Evolutionary conservation across 1,140 invertebrate genomes (phyloP).

Genomic region (Meloidogyne chitwoodi): DNA sequence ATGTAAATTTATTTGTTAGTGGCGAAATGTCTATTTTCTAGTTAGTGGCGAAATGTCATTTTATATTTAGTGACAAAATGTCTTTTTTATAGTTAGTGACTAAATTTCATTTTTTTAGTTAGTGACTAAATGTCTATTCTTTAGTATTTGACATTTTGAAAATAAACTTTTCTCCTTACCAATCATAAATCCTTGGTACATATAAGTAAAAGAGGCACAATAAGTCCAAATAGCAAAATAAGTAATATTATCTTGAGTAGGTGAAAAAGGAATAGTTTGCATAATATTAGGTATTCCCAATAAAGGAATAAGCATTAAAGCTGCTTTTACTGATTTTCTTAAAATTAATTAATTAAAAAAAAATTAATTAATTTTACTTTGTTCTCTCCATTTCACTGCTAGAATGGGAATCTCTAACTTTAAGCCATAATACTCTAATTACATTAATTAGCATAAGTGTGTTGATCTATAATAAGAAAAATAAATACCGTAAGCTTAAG

Average conservation of each 20-base stretch:
- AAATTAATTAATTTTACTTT: slow-evolving; percentile 46
- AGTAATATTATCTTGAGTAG: slow-evolving; percentile 60
- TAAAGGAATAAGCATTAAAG: slow-evolving; percentile 58
- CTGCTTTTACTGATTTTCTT: slow-evolving; percentile 59
- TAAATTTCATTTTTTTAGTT: too few species aligned
- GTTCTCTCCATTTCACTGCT: slow-evolving; percentile 50
- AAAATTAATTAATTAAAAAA: slow-evolving; percentile 17
- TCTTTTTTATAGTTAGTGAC: too few species aligned
- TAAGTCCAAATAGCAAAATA: slow-evolving; percentile 60
- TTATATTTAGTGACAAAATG: too few species aligned
- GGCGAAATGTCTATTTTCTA: too few species aligned
- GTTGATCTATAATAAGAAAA: not conserved
- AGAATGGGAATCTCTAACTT: slow-evolving; percentile 54
- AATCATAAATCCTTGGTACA: slow-evolving; percentile 60
- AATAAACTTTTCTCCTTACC: not conserved
- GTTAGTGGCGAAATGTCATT: too few species aligned
- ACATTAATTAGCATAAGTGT: slow-evolving; percentile 37
- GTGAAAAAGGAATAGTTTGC: slow-evolving; percentile 59
- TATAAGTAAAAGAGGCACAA: slow-evolving; percentile 58
- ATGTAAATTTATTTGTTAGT: not conserved
- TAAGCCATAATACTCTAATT: slow-evolving; percentile 55
- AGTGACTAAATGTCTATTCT: too few species aligned
- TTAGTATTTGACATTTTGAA: too few species aligned
- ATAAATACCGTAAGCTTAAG: not conserved
- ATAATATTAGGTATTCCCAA: slow-evolving; percentile 59